A percentile compares a stretch with the other conserved stretches of the same genome.
phyloP scores from a whole-genome alignment of 2,888 invertebrate genomes.

The Beris chalybata region DNA sequence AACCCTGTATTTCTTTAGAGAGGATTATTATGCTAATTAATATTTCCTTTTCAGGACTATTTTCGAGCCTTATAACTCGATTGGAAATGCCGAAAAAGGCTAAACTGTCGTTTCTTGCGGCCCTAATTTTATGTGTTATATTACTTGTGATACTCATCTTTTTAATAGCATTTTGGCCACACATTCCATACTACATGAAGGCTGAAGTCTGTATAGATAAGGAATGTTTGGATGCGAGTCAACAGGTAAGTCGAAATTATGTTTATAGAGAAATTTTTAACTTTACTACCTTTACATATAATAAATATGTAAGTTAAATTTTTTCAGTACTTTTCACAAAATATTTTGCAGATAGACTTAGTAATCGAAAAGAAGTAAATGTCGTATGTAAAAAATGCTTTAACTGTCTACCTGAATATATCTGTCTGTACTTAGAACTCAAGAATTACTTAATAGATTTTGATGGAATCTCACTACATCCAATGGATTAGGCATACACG shows the following conservation, averaged over 20 bases:
- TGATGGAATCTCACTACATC: too few species aligned
- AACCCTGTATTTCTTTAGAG: not conserved
- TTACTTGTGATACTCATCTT: slow-evolving; percentile 51
- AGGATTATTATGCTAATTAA: not conserved
- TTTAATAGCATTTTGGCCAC: slow-evolving; percentile 54
- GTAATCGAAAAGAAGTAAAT: too few species aligned
- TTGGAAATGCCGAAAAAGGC: slow-evolving; percentile 52
- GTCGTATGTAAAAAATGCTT: too few species aligned
- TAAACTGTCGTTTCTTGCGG: slow-evolving; percentile 50
- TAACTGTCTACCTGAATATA: too few species aligned
- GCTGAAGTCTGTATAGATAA: slow-evolving; percentile 53
- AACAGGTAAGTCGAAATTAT: slow-evolving; percentile 44
- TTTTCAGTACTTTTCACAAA: too few species aligned
- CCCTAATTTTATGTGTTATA: slow-evolving; percentile 51
- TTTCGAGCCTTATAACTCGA: slow-evolving; percentile 49
- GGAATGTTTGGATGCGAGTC: slow-evolving; percentile 53
- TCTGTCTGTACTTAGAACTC: too few species aligned
- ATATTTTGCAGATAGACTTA: too few species aligned
- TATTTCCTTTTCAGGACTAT: slow-evolving; percentile 45
- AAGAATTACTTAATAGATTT: too few species aligned
- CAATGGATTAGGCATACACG: too few species aligned
- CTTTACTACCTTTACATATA: too few species aligned
- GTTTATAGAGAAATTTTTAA: too few species aligned
- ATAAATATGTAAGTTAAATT: too few species aligned
- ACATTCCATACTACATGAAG: slow-evolving; percentile 52